Percentiles rank a stretch among this genome's conserved stretches.
Evolutionary conservation across 2,888 invertebrate species (phyloP).

Genomic region (Fragum fragum): DNA sequence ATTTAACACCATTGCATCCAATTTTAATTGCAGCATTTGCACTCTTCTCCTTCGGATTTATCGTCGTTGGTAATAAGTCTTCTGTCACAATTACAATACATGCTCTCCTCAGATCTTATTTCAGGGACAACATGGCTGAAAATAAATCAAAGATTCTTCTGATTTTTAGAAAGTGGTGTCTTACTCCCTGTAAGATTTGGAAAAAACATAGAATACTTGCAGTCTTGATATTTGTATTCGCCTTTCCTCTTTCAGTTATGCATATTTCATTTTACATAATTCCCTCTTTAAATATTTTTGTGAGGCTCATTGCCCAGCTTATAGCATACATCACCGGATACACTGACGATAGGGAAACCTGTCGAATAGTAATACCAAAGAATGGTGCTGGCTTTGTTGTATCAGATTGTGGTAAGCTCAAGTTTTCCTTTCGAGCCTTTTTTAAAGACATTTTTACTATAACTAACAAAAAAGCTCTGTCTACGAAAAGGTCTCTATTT

Average conservation of each 20-base stretch:
- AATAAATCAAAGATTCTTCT: slow-evolving; percentile 57
- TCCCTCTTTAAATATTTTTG: no score
- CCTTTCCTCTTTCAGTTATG: no score
- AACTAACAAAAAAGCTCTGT: slow-evolving; percentile 30
- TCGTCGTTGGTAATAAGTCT: slow-evolving; percentile 71
- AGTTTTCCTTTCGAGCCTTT: no score
- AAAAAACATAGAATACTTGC: no score
- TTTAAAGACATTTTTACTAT: slow-evolving; percentile 45
- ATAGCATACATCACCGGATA: slow-evolving; percentile 62
- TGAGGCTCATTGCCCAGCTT: slow-evolving; percentile 76
- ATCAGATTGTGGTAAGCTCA: no score
- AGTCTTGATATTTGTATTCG: slow-evolving; percentile 78
- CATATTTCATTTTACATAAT: no score
- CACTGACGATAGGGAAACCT: no score
- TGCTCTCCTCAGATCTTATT: slow-evolving; percentile 71
- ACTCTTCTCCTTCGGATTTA: slow-evolving; percentile 74
- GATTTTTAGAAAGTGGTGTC: slow-evolving; percentile 75
- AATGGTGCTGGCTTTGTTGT: no score
- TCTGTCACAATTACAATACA: slow-evolving; percentile 64
- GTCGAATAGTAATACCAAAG: no score
- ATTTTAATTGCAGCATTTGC: slow-evolving; percentile 80
- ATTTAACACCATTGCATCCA: slow-evolving; percentile 80
- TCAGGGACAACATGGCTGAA: slow-evolving; percentile 75
- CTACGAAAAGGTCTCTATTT: slow-evolving; percentile 31
- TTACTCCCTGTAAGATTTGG: no score